Percentiles rank a stretch among this genome's conserved stretches.
phyloP scores from a whole-genome alignment of 2,888 invertebrate species.

The Pandemis cinnamomeana region DNA sequence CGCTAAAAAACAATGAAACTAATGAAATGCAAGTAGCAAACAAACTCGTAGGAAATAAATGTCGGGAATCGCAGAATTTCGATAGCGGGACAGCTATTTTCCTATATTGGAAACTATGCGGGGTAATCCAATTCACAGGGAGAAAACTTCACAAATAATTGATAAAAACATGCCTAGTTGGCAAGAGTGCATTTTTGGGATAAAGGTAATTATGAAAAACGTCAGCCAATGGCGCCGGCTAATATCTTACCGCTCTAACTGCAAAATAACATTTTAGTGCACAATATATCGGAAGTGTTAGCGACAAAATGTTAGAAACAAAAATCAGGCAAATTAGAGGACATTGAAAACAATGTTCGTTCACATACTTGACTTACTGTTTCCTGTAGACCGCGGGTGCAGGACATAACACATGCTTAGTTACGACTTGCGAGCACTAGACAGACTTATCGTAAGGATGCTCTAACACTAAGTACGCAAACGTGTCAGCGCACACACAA shows the following conservation, averaged over 20 bases:
- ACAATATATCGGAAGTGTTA: slow-evolving; percentile 69
- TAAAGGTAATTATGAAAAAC: neutral
- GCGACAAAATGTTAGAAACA: slow-evolving; percentile 78
- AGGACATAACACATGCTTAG: slow-evolving; percentile 83
- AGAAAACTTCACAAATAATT: slow-evolving; percentile 6
- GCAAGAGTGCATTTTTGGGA: neutral
- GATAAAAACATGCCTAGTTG: slow-evolving; percentile 20
- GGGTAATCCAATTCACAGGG: slow-evolving; percentile 33
- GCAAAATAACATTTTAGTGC: slow-evolving; percentile 73
- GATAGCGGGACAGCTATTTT: slow-evolving; percentile 29
- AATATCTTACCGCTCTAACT: slow-evolving; percentile 47
- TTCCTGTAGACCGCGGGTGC: slow-evolving; percentile 88
- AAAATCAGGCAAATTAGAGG: slow-evolving; percentile 71
- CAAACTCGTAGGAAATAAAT: slow-evolving; percentile 17
- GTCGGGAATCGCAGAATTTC: slow-evolving; percentile 16
- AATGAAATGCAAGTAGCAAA: slow-evolving; percentile 25
- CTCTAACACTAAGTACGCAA: slow-evolving; percentile 53
- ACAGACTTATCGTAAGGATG: slow-evolving; percentile 68
- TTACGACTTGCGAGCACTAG: slow-evolving; percentile 59
- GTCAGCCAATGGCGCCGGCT: slow-evolving; percentile 1
- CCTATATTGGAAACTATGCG: slow-evolving; percentile 32
- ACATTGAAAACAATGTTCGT: slow-evolving; percentile 64
- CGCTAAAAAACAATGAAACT: neutral
- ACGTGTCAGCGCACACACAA: slow-evolving; percentile 72
- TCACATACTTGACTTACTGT: slow-evolving; percentile 88